These are phyloP conservation scores for Bos indicus DNA, from an alignment of 2,113 vertebrate genomes.

Conservation along the genomic window DNA sequence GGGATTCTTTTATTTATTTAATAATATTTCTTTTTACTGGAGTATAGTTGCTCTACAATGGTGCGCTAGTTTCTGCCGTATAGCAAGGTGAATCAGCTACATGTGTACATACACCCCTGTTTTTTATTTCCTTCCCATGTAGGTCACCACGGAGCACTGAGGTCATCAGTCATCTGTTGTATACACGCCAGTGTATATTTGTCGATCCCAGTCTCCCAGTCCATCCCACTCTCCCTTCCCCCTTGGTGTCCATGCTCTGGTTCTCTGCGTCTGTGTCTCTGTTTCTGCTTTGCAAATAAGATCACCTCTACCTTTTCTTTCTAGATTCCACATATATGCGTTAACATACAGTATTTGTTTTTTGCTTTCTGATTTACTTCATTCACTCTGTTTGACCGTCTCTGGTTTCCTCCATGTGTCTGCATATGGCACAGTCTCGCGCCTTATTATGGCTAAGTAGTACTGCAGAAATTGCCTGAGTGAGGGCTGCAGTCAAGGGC, in stretches of 20 bases:
- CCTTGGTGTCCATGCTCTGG: background rate
- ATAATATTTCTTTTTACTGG: background rate
- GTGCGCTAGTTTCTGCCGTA: accelerated
- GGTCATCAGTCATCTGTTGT: background rate
- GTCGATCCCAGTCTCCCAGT: background rate
- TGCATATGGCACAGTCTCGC: background rate
- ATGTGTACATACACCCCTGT: background rate
- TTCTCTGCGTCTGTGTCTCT: background rate
- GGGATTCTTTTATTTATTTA: background rate
- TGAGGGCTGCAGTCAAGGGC: background rate
- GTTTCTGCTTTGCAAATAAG: background rate
- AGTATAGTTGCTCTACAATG: background rate
- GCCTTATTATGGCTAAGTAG: background rate
- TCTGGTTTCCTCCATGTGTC: background rate
- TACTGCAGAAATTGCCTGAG: background rate
- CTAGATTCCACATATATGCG: background rate
- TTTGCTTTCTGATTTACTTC: background rate
- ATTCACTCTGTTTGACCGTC: background rate
- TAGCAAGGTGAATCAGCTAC: background rate
- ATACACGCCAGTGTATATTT: background rate
- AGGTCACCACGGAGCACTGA: accelerated
- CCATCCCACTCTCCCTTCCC: background rate
- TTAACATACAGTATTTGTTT: background rate
- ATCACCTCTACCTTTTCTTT: background rate
- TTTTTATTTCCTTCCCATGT: background rate